Conservation (phyloP, 2,888 invertebrate species). For the Stictocephala bisonia region DNA sequence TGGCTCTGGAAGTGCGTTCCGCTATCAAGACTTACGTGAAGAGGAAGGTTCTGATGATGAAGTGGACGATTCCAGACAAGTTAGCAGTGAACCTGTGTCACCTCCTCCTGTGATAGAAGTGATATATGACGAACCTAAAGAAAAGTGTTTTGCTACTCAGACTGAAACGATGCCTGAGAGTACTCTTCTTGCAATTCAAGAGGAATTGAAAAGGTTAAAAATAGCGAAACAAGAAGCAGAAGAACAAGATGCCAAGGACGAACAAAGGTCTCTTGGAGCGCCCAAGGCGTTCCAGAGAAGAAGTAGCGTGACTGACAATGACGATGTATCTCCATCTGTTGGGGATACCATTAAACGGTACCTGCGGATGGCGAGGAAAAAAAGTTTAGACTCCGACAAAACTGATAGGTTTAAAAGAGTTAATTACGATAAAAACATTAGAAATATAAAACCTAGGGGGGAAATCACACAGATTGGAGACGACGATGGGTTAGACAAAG, state of each 20-base stretch:
- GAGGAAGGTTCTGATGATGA: slow-evolving; percentile 59
- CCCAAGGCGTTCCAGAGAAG: slow-evolving; percentile 63
- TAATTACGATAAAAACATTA: slow-evolving; percentile 86
- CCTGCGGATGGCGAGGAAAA: slow-evolving; percentile 87
- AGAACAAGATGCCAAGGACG: slow-evolving; percentile 65
- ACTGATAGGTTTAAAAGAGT: slow-evolving; percentile 86
- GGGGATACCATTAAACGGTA: slow-evolving; percentile 89
- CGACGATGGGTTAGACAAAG: slow-evolving; percentile 80
- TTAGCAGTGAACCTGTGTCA: slow-evolving; percentile 61
- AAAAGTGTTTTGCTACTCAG: slow-evolving; percentile 70
- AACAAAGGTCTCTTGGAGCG: slow-evolving; percentile 5
- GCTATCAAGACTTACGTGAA: slow-evolving; percentile 47
- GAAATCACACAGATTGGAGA: slow-evolving; percentile 81
- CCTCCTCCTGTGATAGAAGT: slow-evolving; percentile 79
- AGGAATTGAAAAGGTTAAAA: slow-evolving; percentile 65
- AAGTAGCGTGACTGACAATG: slow-evolving; percentile 84
- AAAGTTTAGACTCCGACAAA: slow-evolving; percentile 84
- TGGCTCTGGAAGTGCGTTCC: background rate
- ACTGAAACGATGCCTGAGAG: slow-evolving; percentile 72
- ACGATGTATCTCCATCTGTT: slow-evolving; percentile 87
- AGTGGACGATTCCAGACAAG: slow-evolving; percentile 45
- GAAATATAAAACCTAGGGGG: slow-evolving; percentile 84
- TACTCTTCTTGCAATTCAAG: slow-evolving; percentile 66
- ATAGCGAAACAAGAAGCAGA: slow-evolving; percentile 67
- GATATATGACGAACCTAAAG: slow-evolving; percentile 73